These are phyloP conservation scores for Epizoanthus stellaris DNA, from an alignment of 92 coral and sea anemone genomes.

Conservation along the genomic window DNA sequence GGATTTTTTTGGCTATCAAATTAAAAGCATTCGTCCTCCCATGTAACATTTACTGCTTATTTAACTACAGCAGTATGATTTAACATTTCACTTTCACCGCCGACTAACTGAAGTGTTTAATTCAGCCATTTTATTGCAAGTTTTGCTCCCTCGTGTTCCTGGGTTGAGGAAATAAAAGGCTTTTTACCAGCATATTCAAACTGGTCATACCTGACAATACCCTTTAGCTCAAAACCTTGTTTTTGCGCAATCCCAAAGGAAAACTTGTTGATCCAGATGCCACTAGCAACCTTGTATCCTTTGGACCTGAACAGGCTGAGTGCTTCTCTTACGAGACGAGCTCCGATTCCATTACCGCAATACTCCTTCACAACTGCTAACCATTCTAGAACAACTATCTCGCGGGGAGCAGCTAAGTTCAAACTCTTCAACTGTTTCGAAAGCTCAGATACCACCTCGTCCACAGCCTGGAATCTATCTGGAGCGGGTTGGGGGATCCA, in stretches of 20 bases:
- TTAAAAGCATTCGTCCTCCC: no score
- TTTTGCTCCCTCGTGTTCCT: conserved; percentile 4
- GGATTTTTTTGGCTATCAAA: no score
- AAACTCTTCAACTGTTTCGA: neutral
- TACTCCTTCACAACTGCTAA: neutral
- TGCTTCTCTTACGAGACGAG: neutral
- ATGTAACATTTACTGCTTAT: no score
- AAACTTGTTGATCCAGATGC: neutral
- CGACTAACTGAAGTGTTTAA: no score
- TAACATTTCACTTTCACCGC: no score
- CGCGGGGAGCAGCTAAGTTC: neutral
- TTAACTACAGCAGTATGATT: no score
- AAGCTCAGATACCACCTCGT: neutral
- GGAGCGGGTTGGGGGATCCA: neutral
- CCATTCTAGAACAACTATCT: neutral
- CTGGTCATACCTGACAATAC: neutral
- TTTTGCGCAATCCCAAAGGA: neutral
- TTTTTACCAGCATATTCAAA: neutral
- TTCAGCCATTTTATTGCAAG: neutral
- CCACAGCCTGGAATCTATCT: neutral
- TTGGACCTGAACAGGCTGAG: neutral
- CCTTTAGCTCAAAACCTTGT: conserved; percentile 7
- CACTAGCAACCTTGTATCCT: neutral
- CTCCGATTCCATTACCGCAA: conserved; percentile 1
- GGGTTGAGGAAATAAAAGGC: neutral